Conservation (phyloP, 2,797 vertebrate genomes). For the Phoebastria nigripes region DNA sequence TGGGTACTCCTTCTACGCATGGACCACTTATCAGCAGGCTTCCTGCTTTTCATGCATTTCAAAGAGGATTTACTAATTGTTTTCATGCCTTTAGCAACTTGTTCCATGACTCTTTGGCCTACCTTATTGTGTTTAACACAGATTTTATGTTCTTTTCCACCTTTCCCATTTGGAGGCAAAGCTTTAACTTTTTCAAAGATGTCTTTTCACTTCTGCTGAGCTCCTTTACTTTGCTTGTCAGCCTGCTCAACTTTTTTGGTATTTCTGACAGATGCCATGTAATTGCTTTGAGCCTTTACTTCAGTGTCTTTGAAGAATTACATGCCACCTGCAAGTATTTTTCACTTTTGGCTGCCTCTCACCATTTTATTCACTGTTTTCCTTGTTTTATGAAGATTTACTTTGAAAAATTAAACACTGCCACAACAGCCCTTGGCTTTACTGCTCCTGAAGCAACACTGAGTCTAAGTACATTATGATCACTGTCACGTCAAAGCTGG, state of each 20-base stretch:
- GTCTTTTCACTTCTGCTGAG: neutral
- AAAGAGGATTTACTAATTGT: neutral
- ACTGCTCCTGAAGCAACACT: neutral
- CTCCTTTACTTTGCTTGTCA: neutral
- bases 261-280: neutral
- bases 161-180: neutral
- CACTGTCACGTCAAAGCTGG: neutral
- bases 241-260: neutral
- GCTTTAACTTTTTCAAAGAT: neutral
- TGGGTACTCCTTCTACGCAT: neutral
- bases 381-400: neutral
- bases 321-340: neutral
- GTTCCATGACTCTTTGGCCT: neutral
- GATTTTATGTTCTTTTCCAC: neutral
- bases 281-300: neutral
- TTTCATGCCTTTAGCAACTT: neutral
- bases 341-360: neutral
- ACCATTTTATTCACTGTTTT: neutral
- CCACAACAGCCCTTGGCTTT: neutral
- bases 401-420: neutral
- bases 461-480: neutral
- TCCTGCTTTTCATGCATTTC: conserved; percentile 18
- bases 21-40: conserved; percentile 18
- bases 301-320: neutral
- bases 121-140: neutral